Conservation (phyloP, 2,797 vertebrate species). For the Thalassophryne amazonica region DNA sequence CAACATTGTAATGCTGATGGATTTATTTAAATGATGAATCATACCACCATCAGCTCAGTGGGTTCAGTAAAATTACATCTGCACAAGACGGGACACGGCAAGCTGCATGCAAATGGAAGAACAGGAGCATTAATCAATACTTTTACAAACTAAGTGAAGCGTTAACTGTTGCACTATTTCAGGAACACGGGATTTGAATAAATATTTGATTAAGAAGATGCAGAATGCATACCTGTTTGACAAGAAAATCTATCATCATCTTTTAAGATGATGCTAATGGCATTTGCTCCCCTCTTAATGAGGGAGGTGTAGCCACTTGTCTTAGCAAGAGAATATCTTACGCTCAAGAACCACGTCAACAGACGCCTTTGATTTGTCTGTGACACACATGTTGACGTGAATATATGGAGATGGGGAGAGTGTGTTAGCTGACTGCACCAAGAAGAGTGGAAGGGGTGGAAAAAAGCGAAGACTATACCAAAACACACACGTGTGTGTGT, state of each 20-base stretch:
- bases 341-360: background rate
- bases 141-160: conserved; percentile 49
- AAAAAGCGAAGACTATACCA: background rate
- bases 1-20: conserved; percentile 57
- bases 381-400: background rate
- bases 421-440: no score
- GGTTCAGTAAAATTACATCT: conserved; percentile 54
- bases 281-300: conserved; percentile 49
- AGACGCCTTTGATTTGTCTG: background rate
- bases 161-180: conserved; percentile 63
- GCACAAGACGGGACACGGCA: conserved; percentile 41
- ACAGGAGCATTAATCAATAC: conserved; percentile 64
- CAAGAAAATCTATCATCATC: conserved; percentile 64
- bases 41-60: conserved; percentile 43
- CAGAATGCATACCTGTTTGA: conserved; percentile 57
- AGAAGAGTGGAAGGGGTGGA: background rate
- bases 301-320: background rate
- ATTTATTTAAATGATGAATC: conserved; percentile 69
- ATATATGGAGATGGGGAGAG: background rate
- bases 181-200: conserved; percentile 64
- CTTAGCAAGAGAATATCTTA: conserved; percentile 1
- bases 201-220: conserved; percentile 64
- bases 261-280: conserved; percentile 49
- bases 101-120: conserved; percentile 56
- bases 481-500: no score